Evolutionary conservation across 1,140 invertebrate species (phyloP).

Genomic region (Eufriesea mexicana): DNA sequence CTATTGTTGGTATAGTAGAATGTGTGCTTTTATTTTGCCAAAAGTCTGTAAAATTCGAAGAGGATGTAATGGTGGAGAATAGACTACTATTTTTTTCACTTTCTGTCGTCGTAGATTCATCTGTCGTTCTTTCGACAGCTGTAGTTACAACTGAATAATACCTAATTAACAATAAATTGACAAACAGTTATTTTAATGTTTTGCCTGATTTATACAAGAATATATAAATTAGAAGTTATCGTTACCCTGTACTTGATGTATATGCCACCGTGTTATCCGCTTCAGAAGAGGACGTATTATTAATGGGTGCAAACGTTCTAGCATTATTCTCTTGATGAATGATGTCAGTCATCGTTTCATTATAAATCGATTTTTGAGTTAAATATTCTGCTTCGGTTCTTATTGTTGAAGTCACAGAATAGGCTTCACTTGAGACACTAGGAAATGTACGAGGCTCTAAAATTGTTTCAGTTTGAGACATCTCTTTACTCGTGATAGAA

Average conservation of each 20-base stretch:
- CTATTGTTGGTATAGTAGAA: neutral
- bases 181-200: neutral
- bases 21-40: constrained; percentile 16
- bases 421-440: neutral
- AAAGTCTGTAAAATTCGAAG: constrained; percentile 3
- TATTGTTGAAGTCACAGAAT: neutral
- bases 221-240: neutral
- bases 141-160: neutral
- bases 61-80: neutral
- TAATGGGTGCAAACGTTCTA: neutral
- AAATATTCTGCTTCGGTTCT: constrained; percentile 9
- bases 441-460: constrained; percentile 27
- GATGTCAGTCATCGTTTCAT: constrained; percentile 27
- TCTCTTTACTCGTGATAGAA: constrained; percentile 29
- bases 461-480: constrained; percentile 10
- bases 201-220: neutral
- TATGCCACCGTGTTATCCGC: neutral
- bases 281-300: neutral
- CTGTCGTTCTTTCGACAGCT: neutral
- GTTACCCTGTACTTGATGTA: constrained; percentile 24
- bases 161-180: neutral
- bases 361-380: constrained; percentile 33
- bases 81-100: constrained; percentile 1
- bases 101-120: neutral
- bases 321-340: neutral